Conservation (phyloP, 2,888 invertebrate genomes). For the Auanema sp. region DNA sequence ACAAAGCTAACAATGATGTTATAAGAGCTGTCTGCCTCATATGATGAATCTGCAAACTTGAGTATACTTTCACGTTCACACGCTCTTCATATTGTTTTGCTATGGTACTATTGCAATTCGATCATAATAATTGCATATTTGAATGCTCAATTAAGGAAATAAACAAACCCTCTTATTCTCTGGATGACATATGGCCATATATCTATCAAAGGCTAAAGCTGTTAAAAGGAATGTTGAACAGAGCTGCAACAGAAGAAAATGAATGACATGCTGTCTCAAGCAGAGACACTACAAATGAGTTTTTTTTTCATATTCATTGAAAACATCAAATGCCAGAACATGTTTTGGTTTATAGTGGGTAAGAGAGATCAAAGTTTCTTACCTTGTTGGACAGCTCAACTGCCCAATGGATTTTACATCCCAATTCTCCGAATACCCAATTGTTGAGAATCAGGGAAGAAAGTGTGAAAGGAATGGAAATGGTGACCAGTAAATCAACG, state of each 20-base stretch:
- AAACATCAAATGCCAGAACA: neutral
- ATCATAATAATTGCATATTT: neutral
- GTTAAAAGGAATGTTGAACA: conserved; percentile 51
- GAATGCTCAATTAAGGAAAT: neutral
- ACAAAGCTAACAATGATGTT: conserved; percentile 33
- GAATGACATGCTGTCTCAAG: too few species aligned
- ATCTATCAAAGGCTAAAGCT: conserved; percentile 50
- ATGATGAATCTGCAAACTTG: conserved; percentile 39
- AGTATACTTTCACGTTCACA: neutral
- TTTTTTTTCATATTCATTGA: too few species aligned
- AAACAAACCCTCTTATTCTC: conserved; percentile 37
- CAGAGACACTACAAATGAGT: too few species aligned
- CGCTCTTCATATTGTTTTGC: neutral
- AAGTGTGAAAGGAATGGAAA: conserved; percentile 45
- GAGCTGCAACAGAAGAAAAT: conserved; percentile 32
- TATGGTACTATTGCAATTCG: conserved; percentile 4
- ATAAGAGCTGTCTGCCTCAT: conserved; percentile 45
- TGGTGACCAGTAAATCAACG: conserved; percentile 45
- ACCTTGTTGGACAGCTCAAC: conserved; percentile 51
- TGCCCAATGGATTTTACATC: conserved; percentile 47
- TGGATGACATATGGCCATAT: conserved; percentile 53
- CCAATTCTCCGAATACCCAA: conserved; percentile 47
- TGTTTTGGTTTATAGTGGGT: too few species aligned
- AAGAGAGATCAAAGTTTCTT: neutral
- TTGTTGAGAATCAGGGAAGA: conserved; percentile 35